phyloP scores from a whole-genome alignment of 1,140 invertebrate genomes.

The Charaxes varanes region DNA sequence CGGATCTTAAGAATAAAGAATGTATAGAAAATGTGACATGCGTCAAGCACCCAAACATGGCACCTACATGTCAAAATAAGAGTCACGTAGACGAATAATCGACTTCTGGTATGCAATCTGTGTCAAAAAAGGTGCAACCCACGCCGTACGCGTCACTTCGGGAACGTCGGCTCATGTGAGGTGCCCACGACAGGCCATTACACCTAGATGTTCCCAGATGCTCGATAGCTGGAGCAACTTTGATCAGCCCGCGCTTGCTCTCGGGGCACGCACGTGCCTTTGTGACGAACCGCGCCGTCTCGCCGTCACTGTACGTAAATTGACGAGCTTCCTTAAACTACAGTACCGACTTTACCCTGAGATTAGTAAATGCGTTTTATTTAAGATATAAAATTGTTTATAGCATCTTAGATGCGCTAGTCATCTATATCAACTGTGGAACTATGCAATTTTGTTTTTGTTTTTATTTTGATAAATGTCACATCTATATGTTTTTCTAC shows the following conservation, averaged over 20 bases:
- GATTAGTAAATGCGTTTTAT: neutral
- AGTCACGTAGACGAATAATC: conserved; percentile 29
- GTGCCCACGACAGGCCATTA: conserved; percentile 46
- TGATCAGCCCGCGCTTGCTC: conserved; percentile 41
- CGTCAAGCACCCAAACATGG: conserved; percentile 29
- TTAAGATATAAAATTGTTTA: no score
- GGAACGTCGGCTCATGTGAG: conserved; percentile 25
- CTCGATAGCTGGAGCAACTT: conserved; percentile 47
- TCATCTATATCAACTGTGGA: no score
- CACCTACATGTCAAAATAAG: conserved; percentile 28
- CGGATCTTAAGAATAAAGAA: neutral
- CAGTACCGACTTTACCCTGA: conserved; percentile 9
- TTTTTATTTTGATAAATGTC: no score
- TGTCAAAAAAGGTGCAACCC: conserved; percentile 25
- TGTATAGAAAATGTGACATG: neutral
- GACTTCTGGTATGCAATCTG: conserved; percentile 21
- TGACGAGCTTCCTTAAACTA: conserved; percentile 35
- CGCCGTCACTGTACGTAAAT: conserved; percentile 56
- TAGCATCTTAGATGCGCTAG: no score
- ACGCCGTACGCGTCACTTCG: conserved; percentile 20
- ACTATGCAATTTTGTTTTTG: no score
- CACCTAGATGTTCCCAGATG: conserved; percentile 56
- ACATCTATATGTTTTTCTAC: no score
- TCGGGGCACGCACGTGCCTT: conserved; percentile 60
- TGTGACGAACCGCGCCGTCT: conserved; percentile 43